Conservation (phyloP, 2,113 vertebrate species). For the Arizona elegans region DNA sequence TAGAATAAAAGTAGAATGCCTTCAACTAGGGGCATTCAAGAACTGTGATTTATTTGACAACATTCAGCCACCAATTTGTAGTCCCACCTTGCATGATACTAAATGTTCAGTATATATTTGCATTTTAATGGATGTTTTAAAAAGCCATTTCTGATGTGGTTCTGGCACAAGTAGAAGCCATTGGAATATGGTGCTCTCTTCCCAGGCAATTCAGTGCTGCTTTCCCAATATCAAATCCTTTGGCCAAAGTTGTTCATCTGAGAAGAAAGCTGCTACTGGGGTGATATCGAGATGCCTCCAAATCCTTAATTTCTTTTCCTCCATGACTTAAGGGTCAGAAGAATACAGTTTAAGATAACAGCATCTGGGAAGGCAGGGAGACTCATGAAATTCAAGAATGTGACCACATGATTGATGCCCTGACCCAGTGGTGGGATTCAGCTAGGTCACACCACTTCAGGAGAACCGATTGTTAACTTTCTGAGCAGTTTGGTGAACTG, state of each 20-base stretch:
- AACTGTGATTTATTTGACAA: background rate
- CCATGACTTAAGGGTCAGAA: background rate
- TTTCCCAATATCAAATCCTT: background rate
- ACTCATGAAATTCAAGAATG: background rate
- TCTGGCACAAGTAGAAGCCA: background rate
- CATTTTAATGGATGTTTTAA: background rate
- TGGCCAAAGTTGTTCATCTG: background rate
- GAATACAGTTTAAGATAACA: background rate
- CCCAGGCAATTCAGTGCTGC: background rate
- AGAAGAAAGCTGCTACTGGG: background rate
- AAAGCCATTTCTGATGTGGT: background rate
- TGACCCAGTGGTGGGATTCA: background rate
- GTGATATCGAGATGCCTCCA: background rate
- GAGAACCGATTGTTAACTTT: no score
- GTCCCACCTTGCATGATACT: background rate
- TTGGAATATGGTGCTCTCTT: background rate
- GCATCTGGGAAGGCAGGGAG: background rate
- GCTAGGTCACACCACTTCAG: no score
- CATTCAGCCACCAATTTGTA: background rate
- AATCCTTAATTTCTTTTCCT: background rate
- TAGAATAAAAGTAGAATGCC: background rate
- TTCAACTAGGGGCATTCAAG: background rate
- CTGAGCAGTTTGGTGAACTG: no score
- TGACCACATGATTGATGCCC: background rate
- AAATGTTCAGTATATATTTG: background rate